A percentile compares a stretch with the other conserved stretches of the same genome.
Evolutionary conservation across 1,140 invertebrate species (phyloP).

Genomic region (Gryon sp.): DNA sequence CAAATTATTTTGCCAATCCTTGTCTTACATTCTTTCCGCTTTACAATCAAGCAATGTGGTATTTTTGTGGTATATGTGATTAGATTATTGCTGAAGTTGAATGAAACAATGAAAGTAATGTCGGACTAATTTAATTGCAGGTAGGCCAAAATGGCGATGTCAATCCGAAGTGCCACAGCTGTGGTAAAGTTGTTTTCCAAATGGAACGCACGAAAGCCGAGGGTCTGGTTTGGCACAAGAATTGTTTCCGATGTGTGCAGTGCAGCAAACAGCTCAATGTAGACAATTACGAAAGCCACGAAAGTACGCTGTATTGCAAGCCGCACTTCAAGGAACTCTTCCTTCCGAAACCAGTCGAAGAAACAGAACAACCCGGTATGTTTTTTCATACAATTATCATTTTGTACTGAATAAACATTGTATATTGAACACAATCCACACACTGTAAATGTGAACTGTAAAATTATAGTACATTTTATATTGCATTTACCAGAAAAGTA

Average conservation of each 20-base stretch:
- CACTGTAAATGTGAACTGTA: no score
- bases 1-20: neutral
- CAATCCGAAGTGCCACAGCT: slow-evolving; percentile 86
- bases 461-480: no score
- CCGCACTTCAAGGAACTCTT: slow-evolving; percentile 96
- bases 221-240: slow-evolving; percentile 92
- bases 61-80: no score
- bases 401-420: no score
- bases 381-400: slow-evolving; percentile 48
- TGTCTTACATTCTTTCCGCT: no score
- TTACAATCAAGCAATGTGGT: no score
- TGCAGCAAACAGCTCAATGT: slow-evolving; percentile 93
- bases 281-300: slow-evolving; percentile 93
- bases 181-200: slow-evolving; percentile 93
- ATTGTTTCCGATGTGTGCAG: slow-evolving; percentile 93
- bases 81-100: no score
- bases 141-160: slow-evolving; percentile 78
- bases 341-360: slow-evolving; percentile 92
- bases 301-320: slow-evolving; percentile 93
- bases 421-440: no score
- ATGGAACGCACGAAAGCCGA: slow-evolving; percentile 96
- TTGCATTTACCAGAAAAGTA: no score
- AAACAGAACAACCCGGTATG: slow-evolving; percentile 84
- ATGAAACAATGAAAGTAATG: neutral
- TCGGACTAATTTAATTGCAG: slow-evolving; percentile 64